phyloP scores from a whole-genome alignment of 2,888 invertebrate genomes.

The Nemurella pictetii region DNA sequence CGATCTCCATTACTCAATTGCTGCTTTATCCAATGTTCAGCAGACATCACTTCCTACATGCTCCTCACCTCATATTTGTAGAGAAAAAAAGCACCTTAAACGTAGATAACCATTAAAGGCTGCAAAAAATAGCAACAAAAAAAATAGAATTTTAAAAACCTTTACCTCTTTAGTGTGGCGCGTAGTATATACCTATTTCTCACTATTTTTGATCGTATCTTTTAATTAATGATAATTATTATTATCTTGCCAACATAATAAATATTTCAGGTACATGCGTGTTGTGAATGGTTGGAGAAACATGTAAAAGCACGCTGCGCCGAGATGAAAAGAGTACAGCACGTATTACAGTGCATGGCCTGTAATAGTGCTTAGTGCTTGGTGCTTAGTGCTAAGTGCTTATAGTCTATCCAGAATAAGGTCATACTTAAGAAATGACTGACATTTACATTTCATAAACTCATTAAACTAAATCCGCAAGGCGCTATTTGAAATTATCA shows the following conservation, averaged over 20 bases:
- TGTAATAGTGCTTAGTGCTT: too few relatives aligned
- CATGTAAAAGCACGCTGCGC: too few relatives aligned
- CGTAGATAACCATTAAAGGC: neutral
- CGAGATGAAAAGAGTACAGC: too few relatives aligned
- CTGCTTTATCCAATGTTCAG: neutral
- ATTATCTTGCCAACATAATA: neutral
- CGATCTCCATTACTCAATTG: too few relatives aligned
- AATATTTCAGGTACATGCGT: neutral
- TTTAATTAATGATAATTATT: neutral
- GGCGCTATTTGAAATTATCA: too few relatives aligned
- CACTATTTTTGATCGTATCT: neutral
- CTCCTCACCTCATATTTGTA: neutral
- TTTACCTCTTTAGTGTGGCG: neutral
- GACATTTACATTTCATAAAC: too few relatives aligned
- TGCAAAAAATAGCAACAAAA: neutral
- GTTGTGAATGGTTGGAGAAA: too few relatives aligned
- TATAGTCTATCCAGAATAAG: too few relatives aligned
- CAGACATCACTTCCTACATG: neutral
- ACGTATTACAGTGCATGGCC: too few relatives aligned
- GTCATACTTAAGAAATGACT: too few relatives aligned
- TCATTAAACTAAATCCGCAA: too few relatives aligned
- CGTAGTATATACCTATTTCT: neutral
- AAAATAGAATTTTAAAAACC: neutral
- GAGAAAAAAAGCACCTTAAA: neutral
- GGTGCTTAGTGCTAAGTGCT: too few relatives aligned